Base-by-base conservation (phyloP, 1,140 invertebrate species). In the Eupristina koningsbergeri region DNA sequence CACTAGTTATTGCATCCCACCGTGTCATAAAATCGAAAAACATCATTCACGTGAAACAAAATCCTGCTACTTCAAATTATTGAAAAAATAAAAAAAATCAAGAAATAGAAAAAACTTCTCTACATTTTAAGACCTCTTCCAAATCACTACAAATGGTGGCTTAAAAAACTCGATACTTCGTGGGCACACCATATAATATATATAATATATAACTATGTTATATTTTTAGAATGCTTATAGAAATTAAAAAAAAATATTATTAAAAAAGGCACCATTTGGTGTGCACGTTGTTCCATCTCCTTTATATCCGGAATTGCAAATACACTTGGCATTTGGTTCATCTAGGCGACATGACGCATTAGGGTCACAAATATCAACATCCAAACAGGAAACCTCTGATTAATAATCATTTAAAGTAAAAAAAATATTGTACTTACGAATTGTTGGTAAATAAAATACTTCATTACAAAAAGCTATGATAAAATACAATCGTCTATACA, bases 201-300 rank as follows among this genome's bases (percentile, higher is more conserved):
- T n/a, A n/a, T n/a, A n/a, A n/a, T n/a, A n/a, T n/a, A n/a, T n/a
- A n/a, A n/a, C n/a, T n/a, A n/a, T n/a, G n/a, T n/a, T n/a, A n/a
- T n/a, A n/a, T n/a, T n/a, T n/a, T n/a, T n/a, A n/a, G n/a, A n/a
- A n/a, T n/a, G n/a, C n/a, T n/a, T n/a, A n/a, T n/a, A n/a, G n/a
- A 53, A 53, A 74, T 45, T 45, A 45, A 45, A 5, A 45, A 45
- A 45, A 7, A 45, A 45, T 45, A 45, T 45, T n/a, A n/a, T n/a
- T n/a, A n/a, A 45, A 45, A 75, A 84, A 89, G 89, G 90, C 90
- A 95, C 94, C 94, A 90, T 93, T 92, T 69, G 93, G 89, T 84
- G 92, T 92, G 89, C 96, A 98, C 0, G 92, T 91, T 75, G 93
- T 94, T 64, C 97, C 97, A 89, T 97, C 96, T 74, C 97, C 97